phyloP scores from a whole-genome alignment of 2,797 vertebrate species.

The Monodelphis domestica region DNA sequence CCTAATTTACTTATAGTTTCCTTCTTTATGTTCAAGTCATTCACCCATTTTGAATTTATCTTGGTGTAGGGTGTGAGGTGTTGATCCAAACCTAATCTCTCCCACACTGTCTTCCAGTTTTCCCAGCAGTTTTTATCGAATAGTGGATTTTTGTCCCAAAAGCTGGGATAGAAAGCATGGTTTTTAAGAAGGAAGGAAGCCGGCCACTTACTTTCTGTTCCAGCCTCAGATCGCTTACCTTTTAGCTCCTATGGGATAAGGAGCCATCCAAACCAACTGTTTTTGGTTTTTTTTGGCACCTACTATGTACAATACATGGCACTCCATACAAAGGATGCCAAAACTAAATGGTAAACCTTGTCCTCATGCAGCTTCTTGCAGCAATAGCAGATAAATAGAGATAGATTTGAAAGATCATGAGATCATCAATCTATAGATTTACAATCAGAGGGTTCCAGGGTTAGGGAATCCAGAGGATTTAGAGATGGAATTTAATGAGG shows the following conservation, averaged over 20 bases:
- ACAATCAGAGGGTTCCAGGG: background rate
- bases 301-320: background rate
- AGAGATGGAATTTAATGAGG: background rate
- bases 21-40: no score
- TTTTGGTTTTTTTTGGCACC: background rate
- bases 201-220: background rate
- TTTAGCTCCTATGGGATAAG: background rate
- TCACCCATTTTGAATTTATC: no score
- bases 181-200: no score
- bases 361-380: background rate
- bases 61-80: no score
- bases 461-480: background rate
- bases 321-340: background rate
- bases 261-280: background rate
- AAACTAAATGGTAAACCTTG: background rate
- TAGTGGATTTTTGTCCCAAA: no score
- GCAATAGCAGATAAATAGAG: background rate
- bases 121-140: no score
- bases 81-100: no score
- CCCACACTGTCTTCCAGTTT: no score
- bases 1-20: no score
- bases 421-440: background rate
- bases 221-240: background rate
- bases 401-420: background rate
- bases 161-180: no score